Evolutionary conservation across 1,140 invertebrate genomes (phyloP), one percentile per base, ranked within the genome.

Genomic region (Cotesia typhae): DNA sequence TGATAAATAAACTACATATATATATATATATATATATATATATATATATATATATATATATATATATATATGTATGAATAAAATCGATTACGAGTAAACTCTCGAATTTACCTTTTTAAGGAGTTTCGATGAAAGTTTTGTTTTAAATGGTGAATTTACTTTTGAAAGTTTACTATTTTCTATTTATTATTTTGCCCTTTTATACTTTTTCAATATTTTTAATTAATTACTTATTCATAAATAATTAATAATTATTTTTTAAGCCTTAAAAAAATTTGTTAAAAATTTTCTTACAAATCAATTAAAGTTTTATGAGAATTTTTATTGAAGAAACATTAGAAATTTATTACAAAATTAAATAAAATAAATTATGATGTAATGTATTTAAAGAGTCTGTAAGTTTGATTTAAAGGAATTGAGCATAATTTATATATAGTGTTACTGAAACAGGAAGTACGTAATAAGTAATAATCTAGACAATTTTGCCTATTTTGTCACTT

Each of bases 101-200:
- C 65, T 52, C 65, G 41, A 52, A 66, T 66, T 28, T 51, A 14
- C n/a, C n/a, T 52, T 28, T 9, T 52, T 63, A 64, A 71, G 52
- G 52, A 28, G 47, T 64, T 71, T 47, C 10, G 2, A 52, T n/a
- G 61, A 71, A 71, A 66, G 63, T 66, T 53, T 35, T 47, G 41
- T 63, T 53, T 28, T 2, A 28, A 28, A 28, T 28, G 9, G 28
- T 65, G 52, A 37, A 35, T 66, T 14, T 12, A 14, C 20, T 66
- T 61, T 9, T 9, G 36, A 64, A 53, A 52, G 38, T 61, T 37
- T 2, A 61, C 6, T 5, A 47, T 47, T 47, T 47, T 47, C 41
- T 47, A 47, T 6, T 47, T 7, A 7, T 47, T 9, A 47, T 47
- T 47, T n/a, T n/a, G n/a, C 10, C 6, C 41, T 47, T 7, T 10